phyloP scores from a whole-genome alignment of 2,113 vertebrate species.

The Ceuthmochares aereus region DNA sequence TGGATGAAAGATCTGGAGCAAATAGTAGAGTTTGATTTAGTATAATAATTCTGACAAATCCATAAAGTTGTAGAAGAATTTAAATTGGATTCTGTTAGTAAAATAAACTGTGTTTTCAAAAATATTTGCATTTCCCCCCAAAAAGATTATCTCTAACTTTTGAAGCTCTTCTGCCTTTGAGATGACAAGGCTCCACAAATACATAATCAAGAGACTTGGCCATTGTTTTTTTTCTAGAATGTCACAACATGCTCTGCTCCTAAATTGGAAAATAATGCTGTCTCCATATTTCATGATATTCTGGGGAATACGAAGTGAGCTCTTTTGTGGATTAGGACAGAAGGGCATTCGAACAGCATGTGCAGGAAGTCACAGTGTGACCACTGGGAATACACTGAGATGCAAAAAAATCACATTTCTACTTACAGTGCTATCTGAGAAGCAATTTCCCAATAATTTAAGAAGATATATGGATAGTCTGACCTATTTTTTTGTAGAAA shows the following conservation, averaged over 20 bases:
- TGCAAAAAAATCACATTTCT: constrained; percentile 34
- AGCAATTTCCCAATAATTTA: constrained; percentile 53
- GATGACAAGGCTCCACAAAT: neutral
- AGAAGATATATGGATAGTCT: constrained; percentile 53
- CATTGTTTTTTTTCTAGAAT: neutral
- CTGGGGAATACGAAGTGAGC: neutral
- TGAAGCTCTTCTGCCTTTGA: neutral
- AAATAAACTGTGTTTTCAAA: neutral
- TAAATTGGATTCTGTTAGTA: neutral
- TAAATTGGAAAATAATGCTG: neutral
- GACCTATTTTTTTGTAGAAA: constrained; percentile 42
- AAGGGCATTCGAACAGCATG: constrained; percentile 13
- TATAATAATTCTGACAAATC: neutral
- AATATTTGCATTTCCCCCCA: neutral
- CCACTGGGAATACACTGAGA: neutral
- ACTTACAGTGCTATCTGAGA: constrained; percentile 46
- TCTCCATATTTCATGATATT: neutral
- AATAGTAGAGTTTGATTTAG: neutral
- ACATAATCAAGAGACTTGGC: neutral
- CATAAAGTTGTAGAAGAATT: neutral
- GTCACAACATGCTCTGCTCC: neutral
- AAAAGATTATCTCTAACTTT: neutral
- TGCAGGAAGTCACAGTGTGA: constrained; percentile 38
- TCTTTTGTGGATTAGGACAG: constrained; percentile 9
- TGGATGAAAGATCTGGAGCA: neutral